Evolutionary conservation across 1,140 invertebrate genomes (phyloP), one percentile per base, ranked within the genome.

Genomic region (Drosophila pandora): DNA sequence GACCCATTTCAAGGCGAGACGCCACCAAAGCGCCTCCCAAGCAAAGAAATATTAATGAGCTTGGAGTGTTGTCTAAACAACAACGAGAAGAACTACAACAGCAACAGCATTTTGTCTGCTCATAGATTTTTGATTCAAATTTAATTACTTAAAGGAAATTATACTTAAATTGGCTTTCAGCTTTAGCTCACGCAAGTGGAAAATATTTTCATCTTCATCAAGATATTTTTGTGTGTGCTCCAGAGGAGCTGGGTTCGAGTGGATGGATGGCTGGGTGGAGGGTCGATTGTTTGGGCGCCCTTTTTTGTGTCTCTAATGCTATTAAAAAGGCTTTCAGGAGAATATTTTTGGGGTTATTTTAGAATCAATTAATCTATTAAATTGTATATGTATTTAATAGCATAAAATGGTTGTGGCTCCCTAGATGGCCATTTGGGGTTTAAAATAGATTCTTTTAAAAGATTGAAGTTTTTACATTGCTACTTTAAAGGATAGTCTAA

Each of bases 141-240:
- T 69, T 69, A 69, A 69, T 69, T 69, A 69, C 65, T 69, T 69
- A 69, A 69, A 69, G 65, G 65, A 69, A 69, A 69, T 69, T 69
- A 69, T 69, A 69, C 65, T 39, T 23, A 69, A 69, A 69, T 69
- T 69, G 65, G 65, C 65, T 69, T 69, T 69, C 63, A 47, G 65
- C 50, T 55, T 67, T 56, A 55, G 65, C 65, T 67, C 63, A 69
- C 63, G 63, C 65, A 69, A 69, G 41, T 69, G 65, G 65, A 69
- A 69, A 69, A 69, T 56, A 69, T 69, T 69, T 69, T 69, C 63
- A 69, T 69, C 63, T 56, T 48, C 49, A 56, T 68, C 63, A 69
- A 57, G 50, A 69, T 69, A 69, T 69, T 69, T 69, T 69, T 69
- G 50, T 56, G 63, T 48, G n/a, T 25, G 63, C 23, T 48, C 28